Evolutionary conservation across 2,888 invertebrate species (phyloP).

Genomic region (Epistrophella euchroma): DNA sequence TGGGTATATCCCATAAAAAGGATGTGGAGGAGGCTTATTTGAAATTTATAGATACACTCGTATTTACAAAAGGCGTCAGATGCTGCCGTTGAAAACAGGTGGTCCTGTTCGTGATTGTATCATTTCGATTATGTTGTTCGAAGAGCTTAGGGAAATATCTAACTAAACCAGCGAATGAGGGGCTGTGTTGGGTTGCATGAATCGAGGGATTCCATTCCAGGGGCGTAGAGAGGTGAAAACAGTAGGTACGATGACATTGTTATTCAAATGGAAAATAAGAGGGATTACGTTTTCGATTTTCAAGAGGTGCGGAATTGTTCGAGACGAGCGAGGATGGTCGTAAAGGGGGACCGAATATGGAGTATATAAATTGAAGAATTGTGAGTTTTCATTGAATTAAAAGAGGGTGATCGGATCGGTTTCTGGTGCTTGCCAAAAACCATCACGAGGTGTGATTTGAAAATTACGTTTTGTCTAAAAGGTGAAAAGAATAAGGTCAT

Average conservation of each 20-base stretch:
- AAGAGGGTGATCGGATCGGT: conserved; percentile 8
- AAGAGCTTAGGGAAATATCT: conserved; percentile 57
- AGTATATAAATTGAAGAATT: conserved; percentile 24
- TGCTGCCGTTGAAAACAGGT: conserved; percentile 50
- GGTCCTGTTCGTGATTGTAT: conserved; percentile 52
- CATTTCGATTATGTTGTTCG: conserved; percentile 59
- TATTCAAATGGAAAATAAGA: conserved; percentile 58
- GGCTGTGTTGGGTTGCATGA: background rate
- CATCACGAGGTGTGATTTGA: conserved; percentile 23
- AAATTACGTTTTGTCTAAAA: conserved; percentile 26
- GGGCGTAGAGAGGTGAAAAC: conserved; percentile 22
- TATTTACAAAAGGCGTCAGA: conserved; percentile 64
- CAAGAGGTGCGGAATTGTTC: background rate
- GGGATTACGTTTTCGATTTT: conserved; percentile 45
- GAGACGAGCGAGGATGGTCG: background rate
- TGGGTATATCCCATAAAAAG: conserved; percentile 11
- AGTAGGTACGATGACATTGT: conserved; percentile 47
- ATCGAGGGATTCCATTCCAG: conserved; percentile 2
- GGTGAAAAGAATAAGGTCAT: conserved; percentile 18
- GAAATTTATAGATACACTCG: conserved; percentile 62
- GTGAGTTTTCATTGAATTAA: conserved; percentile 20
- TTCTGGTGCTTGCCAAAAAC: background rate
- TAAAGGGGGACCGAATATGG: background rate
- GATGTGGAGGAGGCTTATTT: conserved; percentile 42
- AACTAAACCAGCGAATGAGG: background rate